These are phyloP conservation scores for Phenganax subtilis DNA, from an alignment of 92 coral and sea anemone genomes.

Conservation along the genomic window DNA sequence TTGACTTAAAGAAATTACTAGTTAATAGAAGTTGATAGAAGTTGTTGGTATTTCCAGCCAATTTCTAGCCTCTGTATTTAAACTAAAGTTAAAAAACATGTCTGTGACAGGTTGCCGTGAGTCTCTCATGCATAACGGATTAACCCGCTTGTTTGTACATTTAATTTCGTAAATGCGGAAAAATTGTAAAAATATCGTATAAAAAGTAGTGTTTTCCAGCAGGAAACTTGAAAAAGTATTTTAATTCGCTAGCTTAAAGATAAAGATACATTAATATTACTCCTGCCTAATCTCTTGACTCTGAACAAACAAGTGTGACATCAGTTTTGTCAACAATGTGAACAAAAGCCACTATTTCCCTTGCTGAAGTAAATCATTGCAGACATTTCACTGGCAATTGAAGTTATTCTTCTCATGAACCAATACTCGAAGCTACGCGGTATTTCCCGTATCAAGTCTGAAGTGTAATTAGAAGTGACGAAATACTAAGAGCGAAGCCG, in stretches of 20 bases:
- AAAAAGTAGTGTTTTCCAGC: no score
- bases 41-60: no score
- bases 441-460: neutral
- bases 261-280: neutral
- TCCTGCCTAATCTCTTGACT: slow-evolving; percentile 16
- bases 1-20: neutral
- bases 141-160: no score
- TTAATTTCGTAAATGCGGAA: no score
- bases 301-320: slow-evolving; percentile 9
- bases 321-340: neutral
- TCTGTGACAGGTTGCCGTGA: no score
- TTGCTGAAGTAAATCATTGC: slow-evolving; percentile 1
- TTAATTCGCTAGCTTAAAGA: neutral
- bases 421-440: neutral
- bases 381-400: neutral
- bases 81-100: no score
- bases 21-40: no score
- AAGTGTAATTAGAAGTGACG: slow-evolving; percentile 39
- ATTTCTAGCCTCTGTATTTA: no score
- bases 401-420: neutral
- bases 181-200: no score
- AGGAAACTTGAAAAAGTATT: no score
- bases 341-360: slow-evolving; percentile 1
- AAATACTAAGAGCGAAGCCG: slow-evolving; percentile 1
- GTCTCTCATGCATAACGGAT: no score